Evolutionary conservation across 2,888 invertebrate genomes (phyloP).

Genomic region (Carabus problematicus): DNA sequence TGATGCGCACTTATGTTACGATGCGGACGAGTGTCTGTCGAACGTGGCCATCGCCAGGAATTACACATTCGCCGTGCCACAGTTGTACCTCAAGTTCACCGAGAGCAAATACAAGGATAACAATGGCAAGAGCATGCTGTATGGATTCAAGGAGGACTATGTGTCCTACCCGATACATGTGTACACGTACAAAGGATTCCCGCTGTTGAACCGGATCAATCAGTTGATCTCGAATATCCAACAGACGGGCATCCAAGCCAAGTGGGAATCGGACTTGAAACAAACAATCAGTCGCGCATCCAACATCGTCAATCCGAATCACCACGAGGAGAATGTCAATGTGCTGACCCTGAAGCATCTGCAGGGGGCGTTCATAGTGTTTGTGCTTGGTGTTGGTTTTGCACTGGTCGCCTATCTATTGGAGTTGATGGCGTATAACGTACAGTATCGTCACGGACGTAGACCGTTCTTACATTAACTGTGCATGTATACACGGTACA

Average conservation of each 20-base stretch:
- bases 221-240: slow-evolving; percentile 6
- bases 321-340: not conserved
- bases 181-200: slow-evolving; percentile 24
- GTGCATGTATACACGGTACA: too few relatives aligned
- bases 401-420: slow-evolving; percentile 7
- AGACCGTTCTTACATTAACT: too few relatives aligned
- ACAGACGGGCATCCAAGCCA: slow-evolving; percentile 12
- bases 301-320: not conserved
- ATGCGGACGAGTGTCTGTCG: slow-evolving; percentile 48
- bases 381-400: slow-evolving; percentile 4
- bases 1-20: slow-evolving; percentile 43
- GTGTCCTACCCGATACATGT: slow-evolving; percentile 26
- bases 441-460: too few relatives aligned
- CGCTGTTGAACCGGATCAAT: slow-evolving; percentile 28
- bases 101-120: slow-evolving; percentile 2
- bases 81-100: slow-evolving; percentile 4
- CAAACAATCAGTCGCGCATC: not conserved
- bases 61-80: slow-evolving; percentile 44
- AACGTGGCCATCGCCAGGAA: slow-evolving; percentile 47
- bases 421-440: not conserved
- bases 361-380: slow-evolving; percentile 10
- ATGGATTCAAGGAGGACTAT: slow-evolving; percentile 21
- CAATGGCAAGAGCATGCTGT: slow-evolving; percentile 2
- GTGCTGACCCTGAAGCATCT: slow-evolving; percentile 3
- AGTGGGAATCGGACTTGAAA: slow-evolving; percentile 22